phyloP scores from a whole-genome alignment of 2,113 vertebrate genomes.

The Ancistrus triradiatus region DNA sequence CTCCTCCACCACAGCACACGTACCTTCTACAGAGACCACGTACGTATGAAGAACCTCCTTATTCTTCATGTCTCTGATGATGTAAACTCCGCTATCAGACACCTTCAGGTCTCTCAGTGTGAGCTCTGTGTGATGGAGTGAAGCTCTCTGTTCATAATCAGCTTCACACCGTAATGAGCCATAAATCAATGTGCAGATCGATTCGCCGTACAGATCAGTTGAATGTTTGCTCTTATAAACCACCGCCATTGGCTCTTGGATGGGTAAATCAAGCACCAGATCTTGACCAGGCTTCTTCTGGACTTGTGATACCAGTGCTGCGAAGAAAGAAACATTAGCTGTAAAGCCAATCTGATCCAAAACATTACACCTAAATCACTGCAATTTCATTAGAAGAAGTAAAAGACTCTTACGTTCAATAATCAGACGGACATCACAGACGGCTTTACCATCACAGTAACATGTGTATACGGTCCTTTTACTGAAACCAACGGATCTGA shows the following conservation, averaged over 20 bases:
- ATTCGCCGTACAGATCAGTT: background rate
- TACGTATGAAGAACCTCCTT: background rate
- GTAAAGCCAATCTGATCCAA: background rate
- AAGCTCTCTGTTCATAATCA: slow-evolving; percentile 6
- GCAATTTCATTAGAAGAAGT: background rate
- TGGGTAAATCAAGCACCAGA: background rate
- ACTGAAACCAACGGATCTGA: background rate
- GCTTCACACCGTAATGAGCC: background rate
- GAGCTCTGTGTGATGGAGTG: background rate
- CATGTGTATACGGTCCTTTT: background rate
- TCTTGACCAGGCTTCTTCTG: background rate
- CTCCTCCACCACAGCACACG: background rate
- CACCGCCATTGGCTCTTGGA: background rate
- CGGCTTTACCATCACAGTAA: background rate
- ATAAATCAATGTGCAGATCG: background rate
- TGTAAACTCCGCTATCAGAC: background rate
- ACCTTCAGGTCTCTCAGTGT: background rate
- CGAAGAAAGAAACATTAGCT: background rate
- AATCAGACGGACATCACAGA: background rate
- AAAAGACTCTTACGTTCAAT: background rate
- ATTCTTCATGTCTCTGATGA: background rate
- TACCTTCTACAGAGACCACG: background rate
- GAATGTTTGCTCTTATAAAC: background rate
- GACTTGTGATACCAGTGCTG: background rate
- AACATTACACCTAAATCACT: background rate